These are phyloP conservation scores for Altica lythri DNA, from an alignment of 2,888 invertebrate genomes.

Conservation along the genomic window DNA sequence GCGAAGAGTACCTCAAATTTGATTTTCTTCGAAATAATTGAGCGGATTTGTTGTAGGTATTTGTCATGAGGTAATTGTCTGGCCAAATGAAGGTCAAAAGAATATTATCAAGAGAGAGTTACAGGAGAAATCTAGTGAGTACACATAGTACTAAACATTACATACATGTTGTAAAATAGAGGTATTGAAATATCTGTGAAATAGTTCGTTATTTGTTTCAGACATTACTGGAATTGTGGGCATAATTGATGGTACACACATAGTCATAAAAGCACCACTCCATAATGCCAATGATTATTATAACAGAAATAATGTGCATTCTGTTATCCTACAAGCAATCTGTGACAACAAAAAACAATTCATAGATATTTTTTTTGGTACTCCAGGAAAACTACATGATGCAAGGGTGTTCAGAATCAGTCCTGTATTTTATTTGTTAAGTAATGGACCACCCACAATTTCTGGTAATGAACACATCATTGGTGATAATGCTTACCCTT, in stretches of 20 bases:
- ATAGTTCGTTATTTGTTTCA: no score
- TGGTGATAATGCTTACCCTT: slow-evolving; percentile 40
- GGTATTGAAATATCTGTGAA: no score
- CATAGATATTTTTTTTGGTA: slow-evolving; percentile 41
- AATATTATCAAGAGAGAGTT: no score
- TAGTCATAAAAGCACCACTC: slow-evolving; percentile 40
- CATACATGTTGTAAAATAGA: no score
- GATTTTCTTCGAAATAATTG: no score
- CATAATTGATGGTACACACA: slow-evolving; percentile 38
- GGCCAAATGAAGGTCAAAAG: no score
- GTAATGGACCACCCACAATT: slow-evolving; percentile 8
- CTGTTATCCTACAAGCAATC: slow-evolving; percentile 40
- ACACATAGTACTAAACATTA: no score
- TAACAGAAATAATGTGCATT: slow-evolving; percentile 38
- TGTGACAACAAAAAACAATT: slow-evolving; percentile 33
- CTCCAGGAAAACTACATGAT: slow-evolving; percentile 40
- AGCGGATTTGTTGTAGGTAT: no score
- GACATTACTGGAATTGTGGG: slow-evolving; percentile 34
- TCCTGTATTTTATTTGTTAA: slow-evolving; percentile 31
- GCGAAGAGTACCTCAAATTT: no score
- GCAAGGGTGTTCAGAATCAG: slow-evolving; percentile 39
- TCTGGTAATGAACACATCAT: slow-evolving; percentile 28
- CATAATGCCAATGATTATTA: slow-evolving; percentile 36
- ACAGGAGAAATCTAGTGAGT: no score
- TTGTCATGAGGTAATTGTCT: no score